Conservation (phyloP, 2,113 vertebrate genomes). For the Hiodon tergisus region DNA sequence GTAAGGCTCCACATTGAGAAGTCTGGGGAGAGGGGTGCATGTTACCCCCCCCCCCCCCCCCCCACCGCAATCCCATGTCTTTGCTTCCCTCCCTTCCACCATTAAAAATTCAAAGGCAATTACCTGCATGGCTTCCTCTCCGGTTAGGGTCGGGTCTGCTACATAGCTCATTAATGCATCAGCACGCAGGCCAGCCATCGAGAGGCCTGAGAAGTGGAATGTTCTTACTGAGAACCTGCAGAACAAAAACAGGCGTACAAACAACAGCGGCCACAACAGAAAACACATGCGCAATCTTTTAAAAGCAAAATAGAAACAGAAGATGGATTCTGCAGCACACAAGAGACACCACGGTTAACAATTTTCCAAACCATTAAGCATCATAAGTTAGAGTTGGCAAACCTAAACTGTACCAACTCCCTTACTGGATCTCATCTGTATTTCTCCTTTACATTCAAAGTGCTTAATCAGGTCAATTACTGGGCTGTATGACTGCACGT, state of each 20-base stretch:
- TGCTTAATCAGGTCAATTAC: no score
- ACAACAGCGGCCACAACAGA: no score
- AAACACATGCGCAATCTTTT: no score
- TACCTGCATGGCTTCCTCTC: slow-evolving; percentile 92
- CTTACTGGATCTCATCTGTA: no score
- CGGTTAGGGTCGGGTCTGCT: slow-evolving; percentile 70
- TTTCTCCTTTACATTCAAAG: no score
- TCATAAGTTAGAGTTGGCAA: no score
- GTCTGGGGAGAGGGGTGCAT: slow-evolving; percentile 34
- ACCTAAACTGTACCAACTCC: no score
- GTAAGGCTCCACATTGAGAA: slow-evolving; percentile 5
- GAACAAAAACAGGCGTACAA: slow-evolving; percentile 49
- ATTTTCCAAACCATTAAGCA: no score
- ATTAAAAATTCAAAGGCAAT: slow-evolving; percentile 91
- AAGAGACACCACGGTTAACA: no score
- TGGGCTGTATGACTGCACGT: no score
- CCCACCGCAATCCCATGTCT: slow-evolving; percentile 21
- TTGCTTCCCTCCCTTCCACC: slow-evolving; percentile 35
- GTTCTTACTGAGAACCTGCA: slow-evolving; percentile 77
- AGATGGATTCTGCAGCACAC: neutral
- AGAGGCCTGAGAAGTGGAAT: slow-evolving; percentile 65
- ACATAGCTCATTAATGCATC: slow-evolving; percentile 84
- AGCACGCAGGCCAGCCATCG: slow-evolving; percentile 82
- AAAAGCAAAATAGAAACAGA: neutral
- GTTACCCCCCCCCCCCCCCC: slow-evolving; percentile 68